Conservation (phyloP, 2,113 vertebrate genomes). For the Choloepus hoffmanni region DNA sequence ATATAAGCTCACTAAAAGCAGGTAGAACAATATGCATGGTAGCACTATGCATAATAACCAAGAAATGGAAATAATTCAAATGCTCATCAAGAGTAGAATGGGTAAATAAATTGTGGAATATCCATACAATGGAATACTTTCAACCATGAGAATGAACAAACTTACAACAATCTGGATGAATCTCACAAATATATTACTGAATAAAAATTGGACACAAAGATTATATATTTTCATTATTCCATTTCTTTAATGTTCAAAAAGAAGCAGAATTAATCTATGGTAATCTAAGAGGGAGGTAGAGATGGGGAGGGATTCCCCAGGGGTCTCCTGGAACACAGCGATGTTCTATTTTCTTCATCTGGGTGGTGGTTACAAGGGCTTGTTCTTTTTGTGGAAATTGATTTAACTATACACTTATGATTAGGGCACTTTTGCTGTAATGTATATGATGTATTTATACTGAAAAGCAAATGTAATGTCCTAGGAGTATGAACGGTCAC, state of each 20-base stretch:
- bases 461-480: neutral
- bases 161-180: neutral
- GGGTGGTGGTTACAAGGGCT: neutral
- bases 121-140: neutral
- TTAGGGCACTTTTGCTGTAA: neutral
- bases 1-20: neutral
- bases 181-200: neutral
- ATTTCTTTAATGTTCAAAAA: slow-evolving; percentile 46
- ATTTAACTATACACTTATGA: neutral
- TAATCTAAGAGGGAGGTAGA: neutral
- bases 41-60: neutral
- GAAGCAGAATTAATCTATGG: neutral
- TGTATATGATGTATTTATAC: neutral
- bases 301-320: neutral
- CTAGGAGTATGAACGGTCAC: neutral
- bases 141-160: neutral
- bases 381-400: neutral
- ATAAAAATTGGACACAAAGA: neutral
- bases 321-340: neutral
- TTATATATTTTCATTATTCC: neutral
- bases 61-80: neutral
- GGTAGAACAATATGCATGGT: neutral
- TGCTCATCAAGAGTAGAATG: neutral
- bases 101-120: neutral
- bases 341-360: neutral